phyloP scores from a whole-genome alignment of 1,140 invertebrate genomes.

The Pseudomyrmex dendroicus region DNA sequence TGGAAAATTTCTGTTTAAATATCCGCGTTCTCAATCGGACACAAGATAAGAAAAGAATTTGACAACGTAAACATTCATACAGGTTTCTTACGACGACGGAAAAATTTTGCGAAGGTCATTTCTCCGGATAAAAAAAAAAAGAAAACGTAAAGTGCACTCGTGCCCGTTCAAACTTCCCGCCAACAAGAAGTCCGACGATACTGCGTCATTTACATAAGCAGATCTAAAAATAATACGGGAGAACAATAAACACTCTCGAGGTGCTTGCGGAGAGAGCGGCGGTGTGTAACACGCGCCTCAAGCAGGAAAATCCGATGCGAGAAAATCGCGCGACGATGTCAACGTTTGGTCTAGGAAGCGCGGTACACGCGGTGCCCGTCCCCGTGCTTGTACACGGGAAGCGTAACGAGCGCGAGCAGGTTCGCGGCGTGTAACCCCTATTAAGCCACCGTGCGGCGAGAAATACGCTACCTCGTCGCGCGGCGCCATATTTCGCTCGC shows the following conservation, averaged over 20 bases:
- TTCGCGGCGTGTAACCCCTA: slow-evolving; percentile 55
- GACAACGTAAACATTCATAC: not conserved
- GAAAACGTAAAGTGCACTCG: not conserved
- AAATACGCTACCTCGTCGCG: slow-evolving; percentile 77
- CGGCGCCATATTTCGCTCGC: slow-evolving; percentile 87
- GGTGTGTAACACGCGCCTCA: not conserved
- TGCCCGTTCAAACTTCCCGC: slow-evolving; percentile 74
- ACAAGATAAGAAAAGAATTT: not conserved
- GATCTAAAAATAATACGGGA: slow-evolving; percentile 80
- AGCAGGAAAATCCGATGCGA: too few relatives aligned
- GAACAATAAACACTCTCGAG: slow-evolving; percentile 74
- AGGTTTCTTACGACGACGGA: not conserved
- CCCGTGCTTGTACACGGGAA: too few relatives aligned
- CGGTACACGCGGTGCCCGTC: too few relatives aligned
- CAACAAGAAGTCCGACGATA: slow-evolving; percentile 66
- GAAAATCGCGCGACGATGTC: too few relatives aligned
- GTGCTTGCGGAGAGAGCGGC: slow-evolving; percentile 19
- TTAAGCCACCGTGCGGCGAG: slow-evolving; percentile 53
- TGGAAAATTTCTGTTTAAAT: not conserved
- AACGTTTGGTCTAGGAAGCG: not conserved
- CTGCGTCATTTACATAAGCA: slow-evolving; percentile 83
- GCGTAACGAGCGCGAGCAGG: slow-evolving; percentile 28
- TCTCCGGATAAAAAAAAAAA: not conserved
- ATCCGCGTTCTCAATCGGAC: not conserved
- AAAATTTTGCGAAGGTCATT: not conserved